Evolutionary conservation across 2,888 invertebrate species (phyloP).

Genomic region (Aplocera efformata): DNA sequence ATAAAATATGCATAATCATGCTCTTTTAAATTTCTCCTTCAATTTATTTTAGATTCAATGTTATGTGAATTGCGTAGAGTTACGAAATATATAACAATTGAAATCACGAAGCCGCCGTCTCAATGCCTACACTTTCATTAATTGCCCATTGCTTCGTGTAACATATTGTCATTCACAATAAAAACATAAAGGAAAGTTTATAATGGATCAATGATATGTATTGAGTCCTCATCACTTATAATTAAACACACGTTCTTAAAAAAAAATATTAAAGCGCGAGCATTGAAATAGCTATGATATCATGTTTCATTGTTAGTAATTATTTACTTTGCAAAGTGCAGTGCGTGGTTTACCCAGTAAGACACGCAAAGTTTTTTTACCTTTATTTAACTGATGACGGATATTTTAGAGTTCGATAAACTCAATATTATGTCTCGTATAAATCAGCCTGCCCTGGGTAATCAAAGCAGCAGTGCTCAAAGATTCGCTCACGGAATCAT

Average conservation of each 20-base stretch:
- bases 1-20: constrained; percentile 8
- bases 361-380: constrained; percentile 18
- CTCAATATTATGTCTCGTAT: constrained; percentile 9
- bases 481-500: constrained; percentile 11
- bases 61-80: constrained; percentile 10
- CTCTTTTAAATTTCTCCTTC: constrained; percentile 17
- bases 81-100: constrained; percentile 10
- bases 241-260: constrained; percentile 5
- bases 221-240: constrained; percentile 4
- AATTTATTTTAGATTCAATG: constrained; percentile 13
- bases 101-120: constrained; percentile 10
- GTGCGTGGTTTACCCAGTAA: constrained; percentile 5
- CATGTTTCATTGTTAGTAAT: constrained; percentile 17
- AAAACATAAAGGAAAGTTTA: constrained; percentile 11
- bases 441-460: not conserved
- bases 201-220: constrained; percentile 2
- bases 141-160: constrained; percentile 5
- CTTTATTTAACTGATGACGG: constrained; percentile 8
- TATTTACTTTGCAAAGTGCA: constrained; percentile 12
- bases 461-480: constrained; percentile 6
- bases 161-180: constrained; percentile 3
- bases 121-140: constrained; percentile 11
- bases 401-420: constrained; percentile 18
- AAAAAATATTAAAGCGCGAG: constrained; percentile 9
- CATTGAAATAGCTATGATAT: constrained; percentile 15